These are phyloP conservation scores for Halotydeus destructor DNA, from an alignment of 1,140 invertebrate species.

Conservation along the genomic window DNA sequence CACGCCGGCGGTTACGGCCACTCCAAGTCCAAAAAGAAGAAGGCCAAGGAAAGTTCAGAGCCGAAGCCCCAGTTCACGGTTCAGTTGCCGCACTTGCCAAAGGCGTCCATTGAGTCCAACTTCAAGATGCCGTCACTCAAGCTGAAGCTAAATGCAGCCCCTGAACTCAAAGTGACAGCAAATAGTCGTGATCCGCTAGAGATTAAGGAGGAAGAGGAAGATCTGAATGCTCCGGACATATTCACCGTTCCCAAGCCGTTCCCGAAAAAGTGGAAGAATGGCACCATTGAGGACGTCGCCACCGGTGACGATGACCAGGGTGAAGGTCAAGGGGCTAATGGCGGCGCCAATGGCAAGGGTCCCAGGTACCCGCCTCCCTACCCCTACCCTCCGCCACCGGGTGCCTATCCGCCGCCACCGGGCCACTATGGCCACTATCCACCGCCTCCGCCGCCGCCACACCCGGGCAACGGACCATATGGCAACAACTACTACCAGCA, in stretches of 20 bases:
- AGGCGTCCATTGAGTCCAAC: constrained; percentile 3
- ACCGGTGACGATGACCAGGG: no score
- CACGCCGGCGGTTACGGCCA: neutral
- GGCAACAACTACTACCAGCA: no score
- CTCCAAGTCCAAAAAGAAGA: neutral
- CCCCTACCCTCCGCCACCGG: no score
- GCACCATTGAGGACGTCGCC: neutral
- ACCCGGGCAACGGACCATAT: no score
- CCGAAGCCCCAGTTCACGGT: neutral
- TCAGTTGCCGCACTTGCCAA: constrained; percentile 1
- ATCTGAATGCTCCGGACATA: neutral
- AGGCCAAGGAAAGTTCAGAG: neutral
- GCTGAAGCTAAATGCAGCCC: neutral
- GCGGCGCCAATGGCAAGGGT: no score
- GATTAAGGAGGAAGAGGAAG: neutral
- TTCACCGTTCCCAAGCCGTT: constrained; percentile 1
- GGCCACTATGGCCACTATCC: no score
- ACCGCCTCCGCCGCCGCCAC: no score
- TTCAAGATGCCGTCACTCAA: constrained; percentile 9
- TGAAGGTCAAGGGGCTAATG: no score
- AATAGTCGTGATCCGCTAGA: neutral
- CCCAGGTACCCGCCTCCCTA: no score
- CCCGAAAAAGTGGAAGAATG: neutral
- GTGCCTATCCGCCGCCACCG: no score
- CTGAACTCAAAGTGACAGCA: constrained; percentile 9